Evolutionary conservation across 2,888 invertebrate species (phyloP), one percentile per base, ranked within the genome.

Genomic region (Cartodere bifasciata): DNA sequence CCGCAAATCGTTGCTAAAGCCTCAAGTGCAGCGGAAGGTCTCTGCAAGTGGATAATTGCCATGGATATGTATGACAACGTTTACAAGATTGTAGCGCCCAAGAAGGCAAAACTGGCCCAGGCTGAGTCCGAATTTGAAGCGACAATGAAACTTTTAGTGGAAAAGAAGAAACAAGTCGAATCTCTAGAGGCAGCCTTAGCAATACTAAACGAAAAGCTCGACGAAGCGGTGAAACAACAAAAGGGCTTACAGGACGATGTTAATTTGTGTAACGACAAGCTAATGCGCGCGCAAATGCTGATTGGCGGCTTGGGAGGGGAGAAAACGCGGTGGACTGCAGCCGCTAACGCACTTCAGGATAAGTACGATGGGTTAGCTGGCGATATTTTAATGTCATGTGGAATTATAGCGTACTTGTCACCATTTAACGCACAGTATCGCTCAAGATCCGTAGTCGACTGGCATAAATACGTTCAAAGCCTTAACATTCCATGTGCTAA

Each of bases 11-110:
- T 87, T 31, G 81, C 82, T 9, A 85, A 87, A 59, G 91, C 91
- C 1, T 94, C 92, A 0, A 78, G 86, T 40, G 95, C 95, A 3
- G 94, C 92, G 13, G 90, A 94, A 63, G 92, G 91, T 29, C 64
- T 87, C 22, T 88, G 87, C 55, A 81, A 84, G 53, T 90, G 90
- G 90, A 82, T 90, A 29, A 72, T 83, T 40, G 88, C 88, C 1
- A 81, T 90, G 75, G 86, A 88, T 49, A 75, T 82, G 60, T 90
- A 90, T 52, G 87, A 90, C 52, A 72, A 72, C 26, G 83, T 85
- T 2, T 80, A 81, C 26, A 84, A 82, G 61, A 72, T 76, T 24
- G 83, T 84, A 6, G 85, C 81, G 6, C 88, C 88, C 0, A 90
- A 90, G 59, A 84, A 86, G 53, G 79, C 74, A 5, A 83, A 84